Percentiles rank a stretch among this genome's conserved stretches.
Evolutionary conservation across 2,797 vertebrate species (phyloP).

Genomic region (Rousettus madagascariensis): DNA sequence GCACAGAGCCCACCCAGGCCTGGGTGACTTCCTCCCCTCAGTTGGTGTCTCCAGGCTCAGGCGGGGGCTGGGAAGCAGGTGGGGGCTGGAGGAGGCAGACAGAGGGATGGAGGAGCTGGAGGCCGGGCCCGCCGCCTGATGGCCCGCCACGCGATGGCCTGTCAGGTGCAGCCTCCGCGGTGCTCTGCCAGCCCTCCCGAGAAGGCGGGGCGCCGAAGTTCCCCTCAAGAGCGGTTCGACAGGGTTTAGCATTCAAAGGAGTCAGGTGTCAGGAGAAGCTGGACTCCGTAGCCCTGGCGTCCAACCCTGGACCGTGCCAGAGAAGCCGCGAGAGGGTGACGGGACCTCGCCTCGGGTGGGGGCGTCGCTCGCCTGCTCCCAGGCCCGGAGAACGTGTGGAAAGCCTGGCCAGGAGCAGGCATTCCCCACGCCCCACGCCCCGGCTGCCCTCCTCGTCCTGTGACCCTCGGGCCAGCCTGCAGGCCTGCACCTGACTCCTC

Average conservation of each 20-base stretch:
- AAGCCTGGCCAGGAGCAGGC: not conserved
- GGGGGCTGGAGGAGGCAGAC: not conserved
- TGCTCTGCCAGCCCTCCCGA: not conserved
- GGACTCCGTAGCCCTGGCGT: not conserved
- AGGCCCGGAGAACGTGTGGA: not conserved
- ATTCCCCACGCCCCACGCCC: not conserved
- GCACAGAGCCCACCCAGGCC: not conserved
- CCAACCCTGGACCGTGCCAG: fast-evolving
- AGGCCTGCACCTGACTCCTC: too few relatives aligned
- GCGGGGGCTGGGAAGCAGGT: not conserved
- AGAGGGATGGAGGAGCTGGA: not conserved
- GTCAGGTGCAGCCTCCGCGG: fast-evolving
- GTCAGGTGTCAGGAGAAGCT: not conserved
- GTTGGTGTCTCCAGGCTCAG: fast-evolving
- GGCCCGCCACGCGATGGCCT: fast-evolving
- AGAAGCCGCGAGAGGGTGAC: fast-evolving
- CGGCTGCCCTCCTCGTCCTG: not conserved
- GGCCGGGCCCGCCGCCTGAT: fast-evolving
- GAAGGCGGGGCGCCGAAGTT: not conserved
- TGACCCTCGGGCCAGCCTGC: not conserved
- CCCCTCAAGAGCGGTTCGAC: not conserved
- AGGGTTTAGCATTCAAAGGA: not conserved
- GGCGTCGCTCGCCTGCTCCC: not conserved
- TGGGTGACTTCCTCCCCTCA: fast-evolving
- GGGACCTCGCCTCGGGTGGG: not conserved